These are phyloP conservation scores for Nesogale talazaci DNA, from an alignment of 2,113 vertebrate genomes.

Conservation along the genomic window DNA sequence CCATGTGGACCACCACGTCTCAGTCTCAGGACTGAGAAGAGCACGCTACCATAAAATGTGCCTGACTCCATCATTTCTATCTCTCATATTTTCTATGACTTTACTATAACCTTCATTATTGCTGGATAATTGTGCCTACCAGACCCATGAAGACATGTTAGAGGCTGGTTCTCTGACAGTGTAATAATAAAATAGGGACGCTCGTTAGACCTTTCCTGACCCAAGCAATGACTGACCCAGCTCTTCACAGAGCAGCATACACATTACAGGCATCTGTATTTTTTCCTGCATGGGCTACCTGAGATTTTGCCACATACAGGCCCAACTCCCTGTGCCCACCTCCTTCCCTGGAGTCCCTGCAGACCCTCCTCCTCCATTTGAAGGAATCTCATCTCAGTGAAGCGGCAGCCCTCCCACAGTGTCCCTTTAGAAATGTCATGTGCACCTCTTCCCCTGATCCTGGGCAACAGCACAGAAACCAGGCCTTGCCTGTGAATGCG, in stretches of 20 bases:
- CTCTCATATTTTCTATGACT: no score
- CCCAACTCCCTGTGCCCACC: background rate
- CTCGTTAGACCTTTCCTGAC: background rate
- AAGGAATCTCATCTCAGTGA: background rate
- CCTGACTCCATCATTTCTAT: no score
- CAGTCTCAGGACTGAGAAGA: no score
- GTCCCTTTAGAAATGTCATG: slow-evolving; percentile 46
- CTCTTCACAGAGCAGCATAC: background rate
- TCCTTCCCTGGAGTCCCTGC: background rate
- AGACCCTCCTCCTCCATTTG: background rate
- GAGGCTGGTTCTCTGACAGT: no score
- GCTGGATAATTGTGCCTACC: no score
- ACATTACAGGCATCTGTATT: background rate
- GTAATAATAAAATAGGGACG: background rate
- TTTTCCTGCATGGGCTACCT: background rate
- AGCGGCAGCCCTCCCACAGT: background rate
- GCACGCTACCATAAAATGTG: no score
- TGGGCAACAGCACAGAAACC: background rate
- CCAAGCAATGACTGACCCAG: background rate
- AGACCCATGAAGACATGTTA: no score
- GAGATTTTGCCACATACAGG: background rate
- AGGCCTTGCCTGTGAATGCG: background rate
- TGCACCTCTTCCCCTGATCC: background rate
- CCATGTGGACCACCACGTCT: no score
- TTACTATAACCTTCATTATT: no score